Evolutionary conservation across 2,113 vertebrate species (phyloP).

Genomic region (Pristiophorus japonicus): DNA sequence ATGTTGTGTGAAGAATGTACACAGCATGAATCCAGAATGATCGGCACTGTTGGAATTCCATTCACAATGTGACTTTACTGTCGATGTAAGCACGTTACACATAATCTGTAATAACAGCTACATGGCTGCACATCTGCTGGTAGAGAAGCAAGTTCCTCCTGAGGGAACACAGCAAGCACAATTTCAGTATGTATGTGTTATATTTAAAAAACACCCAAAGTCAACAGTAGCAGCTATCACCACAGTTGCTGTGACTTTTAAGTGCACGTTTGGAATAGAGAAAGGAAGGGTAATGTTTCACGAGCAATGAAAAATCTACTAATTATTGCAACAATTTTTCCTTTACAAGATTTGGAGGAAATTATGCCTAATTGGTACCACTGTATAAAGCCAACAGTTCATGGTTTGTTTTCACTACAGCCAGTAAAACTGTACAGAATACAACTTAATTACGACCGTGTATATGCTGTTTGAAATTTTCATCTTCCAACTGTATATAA

Average conservation of each 20-base stretch:
- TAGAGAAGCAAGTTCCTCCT: neutral
- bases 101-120: neutral
- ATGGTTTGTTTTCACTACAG: neutral
- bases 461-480: neutral
- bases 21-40: neutral
- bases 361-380: slow-evolving; percentile 23
- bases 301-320: neutral
- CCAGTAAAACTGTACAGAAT: slow-evolving; percentile 5
- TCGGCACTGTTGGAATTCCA: neutral
- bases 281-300: slow-evolving; percentile 9
- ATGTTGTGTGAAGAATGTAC: neutral
- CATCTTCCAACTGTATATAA: slow-evolving; percentile 27
- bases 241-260: neutral
- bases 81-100: slow-evolving; percentile 1
- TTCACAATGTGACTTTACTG: neutral
- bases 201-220: slow-evolving; percentile 2
- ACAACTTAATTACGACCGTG: neutral
- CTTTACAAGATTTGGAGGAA: slow-evolving; percentile 10
- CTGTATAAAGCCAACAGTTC: slow-evolving; percentile 8
- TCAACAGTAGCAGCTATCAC: neutral
- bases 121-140: neutral
- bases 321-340: neutral
- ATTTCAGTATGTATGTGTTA: neutral
- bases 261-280: neutral
- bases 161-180: neutral